These are phyloP conservation scores for Drosophila dunni DNA, from an alignment of 1,140 invertebrate genomes.

Conservation along the genomic window DNA sequence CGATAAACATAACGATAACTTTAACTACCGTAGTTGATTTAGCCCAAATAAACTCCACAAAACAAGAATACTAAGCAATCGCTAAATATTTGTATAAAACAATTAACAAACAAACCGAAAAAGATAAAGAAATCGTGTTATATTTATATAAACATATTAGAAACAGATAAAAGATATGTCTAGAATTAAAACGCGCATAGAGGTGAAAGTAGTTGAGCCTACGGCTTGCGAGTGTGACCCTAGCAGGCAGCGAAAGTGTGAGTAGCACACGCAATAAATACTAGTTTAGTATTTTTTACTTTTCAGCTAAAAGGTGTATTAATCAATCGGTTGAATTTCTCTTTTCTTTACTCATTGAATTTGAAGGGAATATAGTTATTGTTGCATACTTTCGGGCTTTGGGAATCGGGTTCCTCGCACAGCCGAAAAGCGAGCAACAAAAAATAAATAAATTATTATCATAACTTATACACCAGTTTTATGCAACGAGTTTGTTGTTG, in stretches of 20 bases:
- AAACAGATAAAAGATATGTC: slow-evolving; percentile 48
- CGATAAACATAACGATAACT: slow-evolving; percentile 33
- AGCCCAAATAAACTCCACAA: slow-evolving; percentile 59
- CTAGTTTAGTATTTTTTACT: slow-evolving; percentile 22
- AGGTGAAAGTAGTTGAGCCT: slow-evolving; percentile 66
- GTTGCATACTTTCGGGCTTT: slow-evolving; percentile 55
- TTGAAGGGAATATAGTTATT: neutral
- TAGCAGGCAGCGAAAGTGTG: slow-evolving; percentile 20
- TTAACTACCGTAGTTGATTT: slow-evolving; percentile 55
- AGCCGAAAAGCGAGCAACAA: slow-evolving; percentile 52
- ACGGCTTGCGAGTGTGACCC: slow-evolving; percentile 34
- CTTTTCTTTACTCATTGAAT: neutral
- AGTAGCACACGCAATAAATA: slow-evolving; percentile 11
- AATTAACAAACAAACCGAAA: slow-evolving; percentile 12
- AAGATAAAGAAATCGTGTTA: slow-evolving; percentile 59
- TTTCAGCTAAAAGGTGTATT: slow-evolving; percentile 23
- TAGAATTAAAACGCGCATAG: slow-evolving; percentile 65
- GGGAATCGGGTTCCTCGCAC: slow-evolving; percentile 6
- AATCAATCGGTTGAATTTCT: neutral
- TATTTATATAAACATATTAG: slow-evolving; percentile 73
- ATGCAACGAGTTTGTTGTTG: slow-evolving; percentile 66
- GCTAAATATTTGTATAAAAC: slow-evolving; percentile 70
- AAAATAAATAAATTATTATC: slow-evolving; percentile 13
- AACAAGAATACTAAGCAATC: slow-evolving; percentile 59
- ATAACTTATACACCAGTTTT: slow-evolving; percentile 41